Conservation (phyloP, 2,888 invertebrate species). For the Sphaerophoria taeniata region DNA sequence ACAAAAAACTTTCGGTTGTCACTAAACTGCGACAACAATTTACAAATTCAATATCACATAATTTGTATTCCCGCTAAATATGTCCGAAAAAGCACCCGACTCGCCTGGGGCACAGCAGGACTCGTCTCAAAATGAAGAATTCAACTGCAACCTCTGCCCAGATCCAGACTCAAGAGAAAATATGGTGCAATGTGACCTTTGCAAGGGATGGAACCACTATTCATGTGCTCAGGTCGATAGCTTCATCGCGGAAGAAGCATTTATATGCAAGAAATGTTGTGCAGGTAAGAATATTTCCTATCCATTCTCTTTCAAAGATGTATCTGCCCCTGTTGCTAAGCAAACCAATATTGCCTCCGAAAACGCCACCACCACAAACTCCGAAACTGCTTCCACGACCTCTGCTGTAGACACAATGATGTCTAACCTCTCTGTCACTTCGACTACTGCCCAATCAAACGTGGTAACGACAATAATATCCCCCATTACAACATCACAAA, state of each 20-base stretch:
- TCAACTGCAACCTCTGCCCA: not conserved
- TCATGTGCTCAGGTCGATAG: conserved; percentile 12
- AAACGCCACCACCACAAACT: not conserved
- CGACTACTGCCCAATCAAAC: not conserved
- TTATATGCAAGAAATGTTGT: conserved; percentile 16
- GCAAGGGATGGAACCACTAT: conserved; percentile 15
- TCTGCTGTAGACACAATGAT: not conserved
- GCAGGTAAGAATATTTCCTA: conserved; percentile 24
- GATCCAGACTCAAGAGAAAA: conserved; percentile 7
- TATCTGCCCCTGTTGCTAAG: not conserved
- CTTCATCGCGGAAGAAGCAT: conserved; percentile 6
- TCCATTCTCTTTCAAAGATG: not conserved
- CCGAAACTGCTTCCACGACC: not conserved
- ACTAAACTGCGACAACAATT: conserved; percentile 18
- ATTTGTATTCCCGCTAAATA: not conserved
- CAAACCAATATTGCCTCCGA: not conserved
- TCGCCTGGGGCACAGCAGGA: not conserved
- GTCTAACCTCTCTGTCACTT: not conserved
- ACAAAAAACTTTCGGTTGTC: conserved; percentile 12
- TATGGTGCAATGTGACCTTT: not conserved
- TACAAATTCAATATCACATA: conserved; percentile 4
- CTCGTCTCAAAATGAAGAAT: not conserved
- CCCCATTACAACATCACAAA: too few relatives aligned
- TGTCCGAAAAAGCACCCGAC: not conserved
- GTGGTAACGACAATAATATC: too few relatives aligned